Evolutionary conservation across 2,888 invertebrate genomes (phyloP), one percentile per base, ranked within the genome.

Genomic region (Operophtera brumata): DNA sequence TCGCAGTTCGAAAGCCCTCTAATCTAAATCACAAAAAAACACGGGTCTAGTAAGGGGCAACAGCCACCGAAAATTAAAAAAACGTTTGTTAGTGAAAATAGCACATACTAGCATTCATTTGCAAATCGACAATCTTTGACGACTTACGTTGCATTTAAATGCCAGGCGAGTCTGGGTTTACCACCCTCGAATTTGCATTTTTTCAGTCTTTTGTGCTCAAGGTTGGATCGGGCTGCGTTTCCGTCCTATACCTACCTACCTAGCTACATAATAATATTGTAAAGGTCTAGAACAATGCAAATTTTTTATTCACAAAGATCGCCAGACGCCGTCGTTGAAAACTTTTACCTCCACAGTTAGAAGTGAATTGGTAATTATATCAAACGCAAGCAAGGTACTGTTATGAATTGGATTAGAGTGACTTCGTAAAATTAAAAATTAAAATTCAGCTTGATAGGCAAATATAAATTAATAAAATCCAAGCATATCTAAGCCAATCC

Each of bases 141-240:
- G 84, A 82, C 81, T 81, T 75, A 70, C 78, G 77, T 76, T 83
- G 82, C 80, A 83, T 86, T 85, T 83, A 79, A 84, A 84, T 82
- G 76, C 67, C 75, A 66, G 69, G 66, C 70, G 64, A 69, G 68
- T 58, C 48, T 44, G 32, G 50, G 69, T 65, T 54, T 13, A 64
- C 60, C 73, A 66, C 70, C 69, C 69, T 70, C 61, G 35, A 69
- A 76, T 82, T 84, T 84, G 79, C 72, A 80, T 83, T 84, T 83
- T 84, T 83, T 78, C 75, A 75, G 76, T 78, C 73, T 74, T 77
- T 75, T 77, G 73, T 78, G 67, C 68, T 65, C 59, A 62, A 66
- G 66, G 61, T 61, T 64, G 64, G 73, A 72, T 65, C 69, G 60
- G 42, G 57, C 62, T 64, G 66, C 64, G 67, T 62, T 72, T 71